Percentiles rank a stretch among this genome's conserved stretches.
Conservation (phyloP, 2,797 vertebrate species). For the Pelobates cultripes region DNA sequence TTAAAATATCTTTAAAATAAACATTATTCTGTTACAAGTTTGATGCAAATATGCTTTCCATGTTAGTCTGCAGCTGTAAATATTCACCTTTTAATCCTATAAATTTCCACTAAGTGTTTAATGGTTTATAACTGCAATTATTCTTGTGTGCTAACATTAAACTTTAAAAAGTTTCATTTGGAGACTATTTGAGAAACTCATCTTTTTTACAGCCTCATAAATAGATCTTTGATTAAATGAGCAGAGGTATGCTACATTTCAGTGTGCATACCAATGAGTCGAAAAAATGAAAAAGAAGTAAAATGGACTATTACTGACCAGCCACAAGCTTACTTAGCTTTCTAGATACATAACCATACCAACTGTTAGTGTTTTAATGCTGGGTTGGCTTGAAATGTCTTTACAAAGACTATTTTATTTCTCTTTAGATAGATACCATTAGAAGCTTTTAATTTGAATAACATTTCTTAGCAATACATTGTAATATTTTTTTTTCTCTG, state of each 20-base stretch:
- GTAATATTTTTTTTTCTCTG: too few species aligned
- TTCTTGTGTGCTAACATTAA: constrained; percentile 78
- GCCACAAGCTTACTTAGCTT: neutral
- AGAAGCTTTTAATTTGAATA: too few species aligned
- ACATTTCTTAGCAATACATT: too few species aligned
- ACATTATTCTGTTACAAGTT: neutral
- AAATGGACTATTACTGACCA: neutral
- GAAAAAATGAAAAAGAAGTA: neutral
- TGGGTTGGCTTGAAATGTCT: too few species aligned
- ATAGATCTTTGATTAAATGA: constrained; percentile 77
- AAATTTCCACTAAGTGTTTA: constrained; percentile 78
- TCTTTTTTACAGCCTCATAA: constrained; percentile 82
- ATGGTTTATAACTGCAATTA: constrained; percentile 81
- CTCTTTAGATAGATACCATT: too few species aligned
- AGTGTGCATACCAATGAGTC: constrained; percentile 71
- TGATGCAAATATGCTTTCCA: constrained; percentile 65
- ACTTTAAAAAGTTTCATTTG: constrained; percentile 83
- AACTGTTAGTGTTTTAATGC: too few species aligned
- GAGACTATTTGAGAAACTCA: constrained; percentile 75
- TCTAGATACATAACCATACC: too few species aligned
- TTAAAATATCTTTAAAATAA: constrained; percentile 1
- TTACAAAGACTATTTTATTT: too few species aligned
- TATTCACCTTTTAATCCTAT: constrained; percentile 70
- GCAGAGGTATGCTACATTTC: constrained; percentile 64
- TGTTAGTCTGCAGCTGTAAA: constrained; percentile 69